Conservation (phyloP, 2,888 invertebrate genomes). For the Nemurella pictetii region DNA sequence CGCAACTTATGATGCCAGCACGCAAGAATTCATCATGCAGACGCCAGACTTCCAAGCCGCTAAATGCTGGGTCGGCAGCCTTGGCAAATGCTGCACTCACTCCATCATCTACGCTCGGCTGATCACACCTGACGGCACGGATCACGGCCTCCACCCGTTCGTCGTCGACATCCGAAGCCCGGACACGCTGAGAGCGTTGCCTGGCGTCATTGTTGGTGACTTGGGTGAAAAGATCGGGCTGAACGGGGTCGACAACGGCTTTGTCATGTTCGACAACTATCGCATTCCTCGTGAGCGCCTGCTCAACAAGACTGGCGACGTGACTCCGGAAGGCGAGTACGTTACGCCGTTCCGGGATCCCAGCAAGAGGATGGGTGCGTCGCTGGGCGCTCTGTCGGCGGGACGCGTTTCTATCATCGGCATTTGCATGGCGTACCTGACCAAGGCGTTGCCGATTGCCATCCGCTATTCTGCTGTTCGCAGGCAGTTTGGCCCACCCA, state of each 20-base stretch:
- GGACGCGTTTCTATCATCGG: conserved; percentile 76
- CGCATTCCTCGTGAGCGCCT: conserved; percentile 83
- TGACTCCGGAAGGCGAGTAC: conserved; percentile 83
- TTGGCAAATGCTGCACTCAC: conserved; percentile 62
- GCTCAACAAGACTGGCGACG: conserved; percentile 86
- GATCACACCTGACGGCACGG: conserved; percentile 54
- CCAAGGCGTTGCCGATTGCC: conserved; percentile 75
- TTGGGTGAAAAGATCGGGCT: conserved; percentile 61
- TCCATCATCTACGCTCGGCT: conserved; percentile 60
- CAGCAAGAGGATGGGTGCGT: conserved; percentile 80
- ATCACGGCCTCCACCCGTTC: conserved; percentile 60
- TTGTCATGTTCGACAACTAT: conserved; percentile 72
- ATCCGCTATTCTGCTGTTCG: conserved; percentile 79
- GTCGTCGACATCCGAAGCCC: conserved; percentile 56
- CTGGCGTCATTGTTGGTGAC: conserved; percentile 59
- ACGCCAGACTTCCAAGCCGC: conserved; percentile 77
- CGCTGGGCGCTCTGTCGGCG: conserved; percentile 83
- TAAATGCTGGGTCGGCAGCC: conserved; percentile 83
- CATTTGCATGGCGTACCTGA: conserved; percentile 58
- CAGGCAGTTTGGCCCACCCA: conserved; percentile 67
- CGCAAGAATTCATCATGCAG: conserved; percentile 71
- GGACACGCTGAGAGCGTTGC: conserved; percentile 49
- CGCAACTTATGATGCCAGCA: conserved; percentile 76
- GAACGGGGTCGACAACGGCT: conserved; percentile 62
- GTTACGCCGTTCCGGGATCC: conserved; percentile 90